Percentiles rank a stretch among this genome's conserved stretches.
phyloP scores from a whole-genome alignment of 2,888 invertebrate species.

The Cephus runcator region DNA sequence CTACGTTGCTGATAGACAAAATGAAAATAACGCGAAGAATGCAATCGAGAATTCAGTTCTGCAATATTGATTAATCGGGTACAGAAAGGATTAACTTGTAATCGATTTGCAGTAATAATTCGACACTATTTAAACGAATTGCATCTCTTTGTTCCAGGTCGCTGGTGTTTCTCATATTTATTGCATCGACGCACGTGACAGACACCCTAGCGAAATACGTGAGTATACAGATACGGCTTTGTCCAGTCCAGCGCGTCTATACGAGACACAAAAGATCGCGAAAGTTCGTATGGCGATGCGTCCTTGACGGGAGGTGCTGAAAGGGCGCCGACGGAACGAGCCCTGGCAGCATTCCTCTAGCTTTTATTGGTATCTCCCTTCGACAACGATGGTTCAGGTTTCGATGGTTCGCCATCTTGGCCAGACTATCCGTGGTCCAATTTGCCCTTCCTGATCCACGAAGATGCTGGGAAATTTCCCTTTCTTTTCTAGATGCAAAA shows the following conservation, averaged over 20 bases:
- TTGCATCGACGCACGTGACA: constrained; percentile 69
- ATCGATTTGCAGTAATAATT: not conserved
- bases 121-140: not conserved
- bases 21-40: not conserved
- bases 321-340: constrained; percentile 34
- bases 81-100: not conserved
- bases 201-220: constrained; percentile 71
- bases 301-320: not conserved
- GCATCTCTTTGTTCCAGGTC: constrained; percentile 69
- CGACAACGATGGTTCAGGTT: constrained; percentile 36
- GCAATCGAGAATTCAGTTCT: not conserved
- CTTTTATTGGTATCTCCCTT: constrained; percentile 49
- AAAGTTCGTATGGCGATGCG: not conserved
- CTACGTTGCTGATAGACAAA: not conserved
- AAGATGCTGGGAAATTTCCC: not conserved
- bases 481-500: not conserved
- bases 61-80: not conserved
- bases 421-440: constrained; percentile 19
- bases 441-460: constrained; percentile 17
- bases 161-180: constrained; percentile 71
- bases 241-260: not conserved
- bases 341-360: constrained; percentile 47
- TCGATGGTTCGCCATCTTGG: constrained; percentile 25
- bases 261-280: not conserved
- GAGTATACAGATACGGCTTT: constrained; percentile 61